Percentiles rank a stretch among this genome's conserved stretches.
These are phyloP conservation scores for Scortum barcoo DNA, from an alignment of 2,113 vertebrate genomes.

Conservation along the genomic window DNA sequence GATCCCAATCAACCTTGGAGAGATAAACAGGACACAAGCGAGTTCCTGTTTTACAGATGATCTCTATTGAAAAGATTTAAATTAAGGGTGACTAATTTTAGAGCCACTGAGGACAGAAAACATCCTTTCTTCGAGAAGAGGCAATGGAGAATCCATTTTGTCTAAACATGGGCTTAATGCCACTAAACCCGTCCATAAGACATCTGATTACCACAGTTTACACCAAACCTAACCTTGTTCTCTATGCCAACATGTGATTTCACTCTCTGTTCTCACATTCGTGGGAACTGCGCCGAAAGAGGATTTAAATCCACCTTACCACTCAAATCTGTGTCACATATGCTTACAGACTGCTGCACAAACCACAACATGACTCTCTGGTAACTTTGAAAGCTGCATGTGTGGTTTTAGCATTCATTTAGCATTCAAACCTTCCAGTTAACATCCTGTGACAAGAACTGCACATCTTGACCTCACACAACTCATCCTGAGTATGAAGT, in stretches of 20 bases:
- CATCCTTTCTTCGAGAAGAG: slow-evolving; percentile 12
- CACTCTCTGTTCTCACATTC: slow-evolving; percentile 35
- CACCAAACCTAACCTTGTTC: slow-evolving; percentile 46
- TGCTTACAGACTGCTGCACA: slow-evolving; percentile 13
- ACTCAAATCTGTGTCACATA: slow-evolving; percentile 60
- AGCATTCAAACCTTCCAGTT: not conserved
- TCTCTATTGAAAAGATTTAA: slow-evolving; percentile 7
- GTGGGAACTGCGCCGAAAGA: slow-evolving; percentile 60
- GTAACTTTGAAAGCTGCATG: not conserved
- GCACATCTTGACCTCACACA: not conserved
- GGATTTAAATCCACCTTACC: slow-evolving; percentile 46
- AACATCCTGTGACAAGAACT: not conserved
- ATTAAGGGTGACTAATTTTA: slow-evolving; percentile 51
- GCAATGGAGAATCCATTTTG: slow-evolving; percentile 3
- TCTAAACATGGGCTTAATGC: slow-evolving; percentile 22
- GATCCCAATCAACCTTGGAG: not conserved
- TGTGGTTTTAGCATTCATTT: slow-evolving; percentile 1
- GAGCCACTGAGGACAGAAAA: slow-evolving; percentile 37
- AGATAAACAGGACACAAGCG: slow-evolving; percentile 34
- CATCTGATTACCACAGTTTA: slow-evolving; percentile 54
- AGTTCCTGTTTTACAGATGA: slow-evolving; percentile 34
- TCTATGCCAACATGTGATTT: slow-evolving; percentile 59
- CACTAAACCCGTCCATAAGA: slow-evolving; percentile 39
- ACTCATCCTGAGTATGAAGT: not conserved
- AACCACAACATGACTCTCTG: slow-evolving; percentile 37